Base-by-base conservation (phyloP, 2,888 invertebrate species). In the Escarpia spicata region DNA sequence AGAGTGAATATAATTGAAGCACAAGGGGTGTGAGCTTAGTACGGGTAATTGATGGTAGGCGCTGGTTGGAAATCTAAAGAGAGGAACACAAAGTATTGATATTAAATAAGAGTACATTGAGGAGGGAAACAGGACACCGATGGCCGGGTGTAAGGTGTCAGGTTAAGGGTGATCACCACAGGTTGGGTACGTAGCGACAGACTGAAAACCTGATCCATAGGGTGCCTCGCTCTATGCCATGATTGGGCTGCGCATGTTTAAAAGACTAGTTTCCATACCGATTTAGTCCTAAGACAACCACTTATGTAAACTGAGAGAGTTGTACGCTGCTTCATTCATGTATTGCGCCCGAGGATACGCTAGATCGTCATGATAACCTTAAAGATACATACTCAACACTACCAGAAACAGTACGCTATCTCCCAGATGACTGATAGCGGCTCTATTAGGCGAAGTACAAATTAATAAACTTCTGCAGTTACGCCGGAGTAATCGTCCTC, bases 361-460 rank as follows among this genome's bases (percentile, higher is more conserved):
- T 75, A n/a, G 26, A 75, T 75, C 75, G 75, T 75, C 75, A 26
- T 26, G 75, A 75, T 75, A n/a, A n/a, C 19, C 26, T 26, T 75
- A 75, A 4, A 75, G 75, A 75, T 75, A 75, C 19, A 75, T 26
- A 75, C 75, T 19, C 6, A 75, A 75, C 26, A 15, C 26, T 2
- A 26, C 75, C 26, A 75, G 75, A 75, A 75, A 75, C 26, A 75
- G 19, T 19, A 26, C 26, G 75, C 75, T 75, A 75, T 75, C 75
- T 75, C 3, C 19, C 19, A 75, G 75, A 75, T 75, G 75, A 26
- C 75, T 4, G 75, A 75, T 75, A 75, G 75, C 75, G 75, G 75
- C 75, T 75, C 75, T 75, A 75, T 75, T 75, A 75, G 75, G 75
- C 75, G 75, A 75, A 75, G n/a, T 75, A 75, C 75, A 75, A 75